These are phyloP conservation scores for Channa argus DNA, from an alignment of 2,113 vertebrate genomes.

Conservation along the genomic window DNA sequence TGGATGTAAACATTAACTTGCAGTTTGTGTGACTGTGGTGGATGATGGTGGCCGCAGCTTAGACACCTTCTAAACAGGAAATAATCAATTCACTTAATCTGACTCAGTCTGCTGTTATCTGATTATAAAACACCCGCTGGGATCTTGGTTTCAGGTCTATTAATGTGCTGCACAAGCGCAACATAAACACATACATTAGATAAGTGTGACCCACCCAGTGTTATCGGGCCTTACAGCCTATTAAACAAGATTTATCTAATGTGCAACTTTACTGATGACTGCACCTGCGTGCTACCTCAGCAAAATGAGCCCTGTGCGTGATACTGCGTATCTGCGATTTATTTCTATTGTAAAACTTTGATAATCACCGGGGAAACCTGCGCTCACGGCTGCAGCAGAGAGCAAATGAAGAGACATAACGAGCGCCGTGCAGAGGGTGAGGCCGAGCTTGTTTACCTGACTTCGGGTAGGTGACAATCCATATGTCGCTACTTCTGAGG, in stretches of 20 bases:
- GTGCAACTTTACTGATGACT: background rate
- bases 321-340: background rate
- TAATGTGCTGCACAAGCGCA: background rate
- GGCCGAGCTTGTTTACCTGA: slow-evolving; percentile 85
- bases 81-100: background rate
- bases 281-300: background rate
- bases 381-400: slow-evolving; percentile 14
- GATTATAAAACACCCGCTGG: background rate
- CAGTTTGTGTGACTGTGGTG: background rate
- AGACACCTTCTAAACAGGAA: background rate
- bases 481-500: slow-evolving; percentile 94
- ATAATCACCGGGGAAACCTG: slow-evolving; percentile 13
- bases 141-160: slow-evolving; percentile 3
- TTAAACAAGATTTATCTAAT: background rate
- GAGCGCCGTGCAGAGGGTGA: background rate
- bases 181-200: background rate
- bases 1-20: slow-evolving; percentile 56
- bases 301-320: background rate
- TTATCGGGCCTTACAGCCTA: too few relatives aligned
- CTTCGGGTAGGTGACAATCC: slow-evolving; percentile 98
- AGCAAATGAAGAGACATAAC: background rate
- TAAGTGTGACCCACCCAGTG: slow-evolving; percentile 11
- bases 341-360: slow-evolving; percentile 19
- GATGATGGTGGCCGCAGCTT: background rate
- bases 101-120: background rate